phyloP scores from a whole-genome alignment of 2,888 invertebrate species.

The Augiades crinisus region DNA sequence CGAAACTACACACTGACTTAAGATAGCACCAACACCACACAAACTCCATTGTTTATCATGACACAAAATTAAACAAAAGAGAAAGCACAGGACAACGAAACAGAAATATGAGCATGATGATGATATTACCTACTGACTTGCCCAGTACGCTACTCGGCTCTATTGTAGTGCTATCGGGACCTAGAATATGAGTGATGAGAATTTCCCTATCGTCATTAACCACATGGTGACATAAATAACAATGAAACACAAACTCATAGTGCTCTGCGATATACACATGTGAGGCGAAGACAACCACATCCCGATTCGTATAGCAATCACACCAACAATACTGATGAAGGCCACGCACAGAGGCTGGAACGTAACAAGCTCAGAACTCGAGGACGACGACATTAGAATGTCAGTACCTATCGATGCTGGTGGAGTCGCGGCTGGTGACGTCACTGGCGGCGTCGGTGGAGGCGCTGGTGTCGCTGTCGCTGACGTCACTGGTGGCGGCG shows the following conservation, averaged over 20 bases:
- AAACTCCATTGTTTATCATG: neutral
- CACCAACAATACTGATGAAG: slow-evolving; percentile 9
- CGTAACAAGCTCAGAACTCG: slow-evolving; percentile 37
- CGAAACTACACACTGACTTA: neutral
- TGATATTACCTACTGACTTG: slow-evolving; percentile 15
- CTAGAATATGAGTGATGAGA: slow-evolving; percentile 16
- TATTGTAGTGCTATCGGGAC: neutral
- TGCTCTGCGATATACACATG: neutral
- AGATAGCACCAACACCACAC: slow-evolving; percentile 10
- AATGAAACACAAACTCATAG: neutral
- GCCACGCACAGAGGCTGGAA: neutral
- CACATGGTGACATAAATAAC: neutral
- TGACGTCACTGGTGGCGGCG: slow-evolving; percentile 42
- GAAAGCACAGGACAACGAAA: neutral
- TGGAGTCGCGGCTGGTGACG: slow-evolving; percentile 70
- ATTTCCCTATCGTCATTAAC: neutral
- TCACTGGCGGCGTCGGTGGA: slow-evolving; percentile 73
- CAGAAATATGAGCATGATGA: slow-evolving; percentile 2
- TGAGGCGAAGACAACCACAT: neutral
- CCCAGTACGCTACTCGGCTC: neutral
- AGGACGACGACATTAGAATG: slow-evolving; percentile 39
- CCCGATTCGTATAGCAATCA: neutral
- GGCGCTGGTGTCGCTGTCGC: slow-evolving; percentile 45
- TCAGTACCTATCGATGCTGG: slow-evolving; percentile 70
- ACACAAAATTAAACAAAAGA: neutral